Evolutionary conservation across 2,888 invertebrate species (phyloP), one percentile per base, ranked within the genome.

Genomic region (Philaethria dido): DNA sequence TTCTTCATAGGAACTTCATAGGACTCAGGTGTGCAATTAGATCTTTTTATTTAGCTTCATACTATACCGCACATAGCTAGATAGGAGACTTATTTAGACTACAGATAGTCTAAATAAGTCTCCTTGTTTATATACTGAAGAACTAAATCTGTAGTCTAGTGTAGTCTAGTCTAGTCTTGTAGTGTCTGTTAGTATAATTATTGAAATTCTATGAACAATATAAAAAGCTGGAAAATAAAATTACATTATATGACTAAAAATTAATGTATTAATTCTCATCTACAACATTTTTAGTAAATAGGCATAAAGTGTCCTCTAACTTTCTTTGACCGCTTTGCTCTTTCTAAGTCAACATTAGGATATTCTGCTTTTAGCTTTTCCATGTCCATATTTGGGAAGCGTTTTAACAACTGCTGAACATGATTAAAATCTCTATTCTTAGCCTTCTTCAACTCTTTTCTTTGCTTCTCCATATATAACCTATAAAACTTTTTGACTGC

Each of bases 351-450:
- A 5, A 97, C 95, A 80, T 94, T 86, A 4, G 98, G 97, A 85
- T 95, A 98, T 78, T 96, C 93, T 69, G 94, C 90, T 80, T 95
- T 94, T 22, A 98, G 79, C 63, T 94, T 90, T 67, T 95, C 94
- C 81, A 95, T 82, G 80, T 97, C 96, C 84, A 96, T 86, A 79
- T 97, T 93, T 0, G 97, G 97, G 85, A 96, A 97, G 48, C 95
- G 93, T 72, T 95, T 95, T 25, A 98, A 77, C 64, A 97, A 83
- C 72, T 94, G 94, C 84, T 94, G 94, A 0, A 95, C 95, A 81
- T 96, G 95, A 77, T 94, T 95, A 69, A 93, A 94, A 61, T 95
- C 92, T 72, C 95, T 94, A 93, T 93, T 95, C 68, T 86, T 91
- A 16, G 93, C 87, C 82, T 86, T 94, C 61, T 94, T 91, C 75